Conservation (phyloP, 2,113 vertebrate species). For the Oryzias curvinotus region DNA sequence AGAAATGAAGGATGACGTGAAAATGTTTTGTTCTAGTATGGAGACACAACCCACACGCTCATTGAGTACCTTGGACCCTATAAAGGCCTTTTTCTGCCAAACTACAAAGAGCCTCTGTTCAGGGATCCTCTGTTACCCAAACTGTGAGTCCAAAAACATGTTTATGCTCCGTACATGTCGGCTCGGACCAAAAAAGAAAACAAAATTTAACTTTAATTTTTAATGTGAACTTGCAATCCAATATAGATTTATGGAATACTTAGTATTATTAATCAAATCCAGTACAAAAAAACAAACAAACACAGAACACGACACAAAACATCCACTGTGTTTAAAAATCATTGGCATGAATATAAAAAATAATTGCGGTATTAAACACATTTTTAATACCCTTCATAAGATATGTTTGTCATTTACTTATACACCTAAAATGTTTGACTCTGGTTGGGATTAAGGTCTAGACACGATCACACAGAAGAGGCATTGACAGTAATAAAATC, state of each 20-base stretch:
- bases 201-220: too few relatives aligned
- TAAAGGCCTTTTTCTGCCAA: constrained; percentile 80
- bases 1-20: constrained; percentile 8
- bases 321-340: background rate
- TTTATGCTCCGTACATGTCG: background rate
- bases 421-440: too few relatives aligned
- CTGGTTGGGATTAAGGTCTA: too few relatives aligned
- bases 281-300: background rate
- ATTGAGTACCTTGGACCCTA: constrained; percentile 80
- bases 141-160: constrained; percentile 73
- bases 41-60: constrained; percentile 83
- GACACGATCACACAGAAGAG: too few relatives aligned
- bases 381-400: too few relatives aligned
- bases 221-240: too few relatives aligned
- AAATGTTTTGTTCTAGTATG: constrained; percentile 72
- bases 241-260: too few relatives aligned
- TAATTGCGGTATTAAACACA: too few relatives aligned
- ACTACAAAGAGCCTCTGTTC: constrained; percentile 76
- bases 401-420: too few relatives aligned
- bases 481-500: too few relatives aligned
- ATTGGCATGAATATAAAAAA: background rate
- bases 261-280: background rate
- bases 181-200: too few relatives aligned
- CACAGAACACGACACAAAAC: background rate
- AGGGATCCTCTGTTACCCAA: constrained; percentile 73